Evolutionary conservation across 2,113 vertebrate genomes (phyloP).

Genomic region (Anguilla rostrata): DNA sequence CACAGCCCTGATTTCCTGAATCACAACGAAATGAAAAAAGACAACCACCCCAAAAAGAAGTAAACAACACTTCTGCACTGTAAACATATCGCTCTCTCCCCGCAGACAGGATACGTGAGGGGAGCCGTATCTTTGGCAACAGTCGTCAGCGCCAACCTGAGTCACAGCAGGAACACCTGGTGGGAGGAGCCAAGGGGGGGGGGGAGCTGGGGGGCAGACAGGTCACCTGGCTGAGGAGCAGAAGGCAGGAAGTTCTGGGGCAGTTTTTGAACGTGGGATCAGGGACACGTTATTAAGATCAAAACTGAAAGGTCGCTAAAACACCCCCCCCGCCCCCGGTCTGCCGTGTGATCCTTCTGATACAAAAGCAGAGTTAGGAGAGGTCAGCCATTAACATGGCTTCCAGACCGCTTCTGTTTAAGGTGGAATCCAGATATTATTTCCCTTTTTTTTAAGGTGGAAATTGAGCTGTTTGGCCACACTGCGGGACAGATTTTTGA

Average conservation of each 20-base stretch:
- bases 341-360: conserved; percentile 6
- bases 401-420: conserved; percentile 1
- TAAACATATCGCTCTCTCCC: background rate
- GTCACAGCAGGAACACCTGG: background rate
- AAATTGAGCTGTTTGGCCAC: background rate
- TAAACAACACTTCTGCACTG: background rate
- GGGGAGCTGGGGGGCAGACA: background rate
- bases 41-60: background rate
- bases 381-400: conserved; percentile 21
- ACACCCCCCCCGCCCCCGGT: conserved; percentile 1
- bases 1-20: background rate
- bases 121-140: conserved; percentile 7
- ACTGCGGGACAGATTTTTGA: background rate
- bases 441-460: conserved; percentile 16
- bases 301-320: conserved; percentile 9
- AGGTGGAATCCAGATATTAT: background rate
- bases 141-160: background rate
- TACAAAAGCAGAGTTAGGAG: background rate
- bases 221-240: conserved; percentile 10
- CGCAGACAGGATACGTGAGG: background rate
- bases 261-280: background rate
- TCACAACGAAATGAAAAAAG: background rate
- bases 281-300: conserved; percentile 12
- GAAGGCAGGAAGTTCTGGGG: background rate
- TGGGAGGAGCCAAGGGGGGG: background rate